These are phyloP conservation scores for Drosophila sulfurigaster DNA, from an alignment of 1,140 invertebrate genomes.

Conservation along the genomic window DNA sequence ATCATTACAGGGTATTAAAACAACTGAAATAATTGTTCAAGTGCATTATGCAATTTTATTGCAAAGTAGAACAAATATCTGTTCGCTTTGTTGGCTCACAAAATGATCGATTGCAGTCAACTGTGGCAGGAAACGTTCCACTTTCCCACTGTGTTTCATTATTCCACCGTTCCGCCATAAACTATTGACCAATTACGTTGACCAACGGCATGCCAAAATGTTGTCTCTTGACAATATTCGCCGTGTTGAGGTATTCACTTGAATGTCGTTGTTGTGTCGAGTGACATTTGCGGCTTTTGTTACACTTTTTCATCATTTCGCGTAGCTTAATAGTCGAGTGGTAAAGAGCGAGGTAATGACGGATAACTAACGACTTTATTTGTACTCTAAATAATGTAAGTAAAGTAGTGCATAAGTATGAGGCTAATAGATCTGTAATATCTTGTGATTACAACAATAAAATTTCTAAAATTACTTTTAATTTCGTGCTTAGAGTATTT, in stretches of 20 bases:
- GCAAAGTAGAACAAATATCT: slow-evolving; percentile 42
- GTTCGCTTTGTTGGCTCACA: slow-evolving; percentile 24
- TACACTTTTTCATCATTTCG: slow-evolving; percentile 2
- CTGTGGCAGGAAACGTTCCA: slow-evolving; percentile 18
- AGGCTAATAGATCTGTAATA: neutral
- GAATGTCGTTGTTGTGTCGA: slow-evolving; percentile 13
- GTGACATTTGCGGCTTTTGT: slow-evolving; percentile 23
- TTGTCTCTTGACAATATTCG: slow-evolving; percentile 20
- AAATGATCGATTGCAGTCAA: slow-evolving; percentile 19
- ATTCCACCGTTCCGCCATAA: neutral
- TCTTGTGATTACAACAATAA: no score
- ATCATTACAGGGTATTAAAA: slow-evolving; percentile 10
- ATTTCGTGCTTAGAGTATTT: neutral
- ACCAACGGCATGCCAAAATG: slow-evolving; percentile 41
- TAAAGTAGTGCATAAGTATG: neutral
- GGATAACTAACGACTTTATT: neutral
- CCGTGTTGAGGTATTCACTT: slow-evolving; percentile 2
- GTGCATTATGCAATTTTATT: slow-evolving; percentile 47
- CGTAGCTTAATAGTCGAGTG: neutral
- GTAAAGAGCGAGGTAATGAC: neutral
- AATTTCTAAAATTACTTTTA: neutral
- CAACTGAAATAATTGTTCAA: slow-evolving; percentile 10
- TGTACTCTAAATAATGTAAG: neutral
- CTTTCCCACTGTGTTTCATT: neutral
- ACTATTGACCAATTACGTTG: slow-evolving; percentile 23